Evolutionary conservation across 2,113 vertebrate species (phyloP).

Genomic region (Notarius quadriscutis): DNA sequence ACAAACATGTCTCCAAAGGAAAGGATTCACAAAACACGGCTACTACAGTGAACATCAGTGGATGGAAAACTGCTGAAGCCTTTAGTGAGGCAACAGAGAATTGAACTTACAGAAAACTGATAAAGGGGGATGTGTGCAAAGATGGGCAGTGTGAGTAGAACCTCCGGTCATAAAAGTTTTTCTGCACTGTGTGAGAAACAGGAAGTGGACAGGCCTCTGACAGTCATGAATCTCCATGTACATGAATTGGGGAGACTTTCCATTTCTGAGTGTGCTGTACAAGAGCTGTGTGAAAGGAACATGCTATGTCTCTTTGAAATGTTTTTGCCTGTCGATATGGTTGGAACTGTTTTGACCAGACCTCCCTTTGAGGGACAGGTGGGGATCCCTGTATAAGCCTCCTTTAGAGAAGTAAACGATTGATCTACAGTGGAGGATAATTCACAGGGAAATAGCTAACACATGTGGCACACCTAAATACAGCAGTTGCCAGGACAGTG

Average conservation of each 20-base stretch:
- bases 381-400: background rate
- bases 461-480: background rate
- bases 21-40: background rate
- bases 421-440: background rate
- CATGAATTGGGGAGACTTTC: background rate
- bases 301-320: background rate
- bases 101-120: no score
- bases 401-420: background rate
- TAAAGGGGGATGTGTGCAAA: background rate
- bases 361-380: background rate
- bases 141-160: background rate
- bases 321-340: background rate
- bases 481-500: background rate
- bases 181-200: background rate
- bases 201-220: background rate
- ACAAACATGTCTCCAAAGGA: background rate
- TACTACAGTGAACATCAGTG: background rate
- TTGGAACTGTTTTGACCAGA: background rate
- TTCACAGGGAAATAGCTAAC: background rate
- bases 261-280: background rate
- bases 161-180: background rate
- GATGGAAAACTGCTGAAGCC: background rate
- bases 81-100: background rate
- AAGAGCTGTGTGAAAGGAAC: background rate
- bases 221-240: background rate